Evolutionary conservation across 1,140 invertebrate species (phyloP), one percentile per base, ranked within the genome.

Genomic region (Tigriopus japonicus): DNA sequence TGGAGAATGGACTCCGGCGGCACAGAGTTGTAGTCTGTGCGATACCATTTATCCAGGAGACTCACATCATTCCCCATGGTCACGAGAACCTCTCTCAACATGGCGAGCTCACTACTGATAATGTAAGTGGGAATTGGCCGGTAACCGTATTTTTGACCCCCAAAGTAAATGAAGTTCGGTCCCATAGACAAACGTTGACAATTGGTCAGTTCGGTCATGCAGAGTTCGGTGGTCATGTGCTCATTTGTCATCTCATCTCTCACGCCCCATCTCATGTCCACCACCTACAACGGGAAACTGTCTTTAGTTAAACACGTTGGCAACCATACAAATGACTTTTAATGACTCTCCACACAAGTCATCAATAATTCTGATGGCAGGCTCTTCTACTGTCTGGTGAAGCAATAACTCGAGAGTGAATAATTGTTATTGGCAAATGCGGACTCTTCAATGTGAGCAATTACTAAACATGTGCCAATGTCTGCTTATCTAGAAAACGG

Each of bases 121-220:
- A 98, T 91, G 68, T 91, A 90, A 0, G 92, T 94, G 2, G 93
- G 93, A 64, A 98, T 91, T 1, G 93, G 93, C 9, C 94, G 78
- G 68, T 97, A 98, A 5, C 94, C 94, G 71, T 98, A 98, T 71
- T 98, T 98, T 74, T 98, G 93, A 0, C 93, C 93, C 0, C 97
- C 74, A 69, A 98, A 95, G 19, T 94, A 90, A 65, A 98, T 91
- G 73, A 98, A 98, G 71, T 97, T 98, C 0, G 94, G 92, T 0
- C 93, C 93, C 84, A 97, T 94, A 0, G 92, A 97, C 0, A 98
- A 73, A 14, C 92, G 76, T 71, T 97, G 93, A 71, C 93, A 98
- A 73, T 96, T 97, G 71, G 88, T 84, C 62, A 98, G 97, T 76
- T 97, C 94, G 63, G 87, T 81, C 88, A 98, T 96, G 69, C 93